phyloP scores from a whole-genome alignment of 2,113 vertebrate genomes.

The Pelvicachromis taeniatus region DNA sequence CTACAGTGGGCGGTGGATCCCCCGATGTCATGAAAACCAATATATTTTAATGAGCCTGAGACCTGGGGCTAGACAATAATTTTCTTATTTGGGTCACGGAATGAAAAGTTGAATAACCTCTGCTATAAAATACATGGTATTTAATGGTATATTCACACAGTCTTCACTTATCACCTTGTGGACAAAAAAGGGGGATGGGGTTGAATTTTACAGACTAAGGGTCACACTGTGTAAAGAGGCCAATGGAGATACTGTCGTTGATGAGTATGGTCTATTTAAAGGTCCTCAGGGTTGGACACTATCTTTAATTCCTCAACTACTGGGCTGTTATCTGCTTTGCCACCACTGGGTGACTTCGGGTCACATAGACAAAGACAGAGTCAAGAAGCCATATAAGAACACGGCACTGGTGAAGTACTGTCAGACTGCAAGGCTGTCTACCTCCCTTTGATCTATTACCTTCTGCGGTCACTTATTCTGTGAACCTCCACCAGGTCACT shows the following conservation, averaged over 20 bases:
- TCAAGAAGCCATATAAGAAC: background rate
- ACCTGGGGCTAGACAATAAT: conserved; percentile 38
- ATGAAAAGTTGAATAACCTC: conserved; percentile 42
- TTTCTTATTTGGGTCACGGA: conserved; percentile 44
- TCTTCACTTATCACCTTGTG: conserved; percentile 19
- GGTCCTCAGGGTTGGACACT: conserved; percentile 20
- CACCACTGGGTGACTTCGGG: background rate
- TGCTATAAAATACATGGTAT: conserved; percentile 17
- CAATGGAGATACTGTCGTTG: conserved; percentile 30
- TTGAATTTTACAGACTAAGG: conserved; percentile 20
- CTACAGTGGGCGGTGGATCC: conserved; percentile 6
- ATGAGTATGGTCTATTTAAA: conserved; percentile 53
- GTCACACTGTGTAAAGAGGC: conserved; percentile 28
- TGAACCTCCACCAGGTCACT: background rate
- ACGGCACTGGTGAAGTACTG: background rate
- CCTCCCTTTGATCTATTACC: background rate
- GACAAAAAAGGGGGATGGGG: background rate
- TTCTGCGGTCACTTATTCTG: background rate
- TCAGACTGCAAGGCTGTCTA: background rate
- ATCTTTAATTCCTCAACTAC: conserved; percentile 36
- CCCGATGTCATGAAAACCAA: conserved; percentile 40
- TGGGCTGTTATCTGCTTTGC: conserved; percentile 24
- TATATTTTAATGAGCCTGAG: conserved; percentile 58
- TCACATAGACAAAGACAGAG: conserved; percentile 6
- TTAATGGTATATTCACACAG: conserved; percentile 14